Evolutionary conservation across 2,888 invertebrate species (phyloP), one percentile per base, ranked within the genome.

Genomic region (Plagiodera versicolora): DNA sequence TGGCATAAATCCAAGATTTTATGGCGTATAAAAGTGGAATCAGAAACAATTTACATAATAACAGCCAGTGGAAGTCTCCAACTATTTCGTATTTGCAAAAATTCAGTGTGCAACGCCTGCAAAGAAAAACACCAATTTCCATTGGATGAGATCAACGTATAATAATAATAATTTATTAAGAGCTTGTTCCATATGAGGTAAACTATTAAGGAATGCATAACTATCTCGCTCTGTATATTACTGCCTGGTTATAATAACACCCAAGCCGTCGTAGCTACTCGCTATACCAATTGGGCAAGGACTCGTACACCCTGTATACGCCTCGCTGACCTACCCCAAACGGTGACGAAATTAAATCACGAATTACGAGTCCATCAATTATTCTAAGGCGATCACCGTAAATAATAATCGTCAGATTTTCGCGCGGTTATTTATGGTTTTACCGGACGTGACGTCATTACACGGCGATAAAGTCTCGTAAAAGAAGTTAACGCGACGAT

Each of bases 11-110:
- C 59, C 48, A 17, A 55, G 24, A 64, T 17, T 64, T 64, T 61
- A 64, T 55, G 61, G 48, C 19, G 57, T 57, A 61, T 64, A 64
- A 64, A 64, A 57, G 61, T 64, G 59, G 57, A 49, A 58, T 58
- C 49, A 58, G 35, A 49, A 30, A 47, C 61, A 51, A 60, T 64
- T 64, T 61, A 57, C 64, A 64, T 64, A 64, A 59, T 64, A 53
- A 58, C 10, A 32, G 32, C 32, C 10, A 32, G n/a, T 14, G 14
- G 39, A 39, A 14, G 60, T 61, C 54, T 59, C 17, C 52, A 55
- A 57, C 45, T 44, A 53, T 53, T 53, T 24, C 53, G 16, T 53
- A 53, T 53, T 53, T 53, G 53, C 20, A 53, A 44, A 44, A 53
- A 53, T 53, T 17, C 44, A 2, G 6, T 32, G 32, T 11, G 14